phyloP scores from a whole-genome alignment of 2,113 vertebrate species.

The Callithrix jacchus region DNA sequence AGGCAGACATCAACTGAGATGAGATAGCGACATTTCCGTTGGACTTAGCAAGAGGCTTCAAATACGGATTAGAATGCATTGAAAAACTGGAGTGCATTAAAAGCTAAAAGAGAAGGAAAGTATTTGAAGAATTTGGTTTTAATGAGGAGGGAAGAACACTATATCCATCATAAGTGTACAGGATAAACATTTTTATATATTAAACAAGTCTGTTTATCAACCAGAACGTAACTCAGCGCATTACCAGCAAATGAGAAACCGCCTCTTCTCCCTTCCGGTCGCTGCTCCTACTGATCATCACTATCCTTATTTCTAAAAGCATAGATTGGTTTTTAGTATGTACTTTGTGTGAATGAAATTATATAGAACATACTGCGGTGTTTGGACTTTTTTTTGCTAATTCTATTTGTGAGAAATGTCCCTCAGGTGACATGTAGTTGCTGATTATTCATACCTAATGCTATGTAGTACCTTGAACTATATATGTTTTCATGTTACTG shows the following conservation, averaged over 20 bases:
- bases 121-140: neutral
- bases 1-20: neutral
- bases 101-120: neutral
- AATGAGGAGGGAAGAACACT: neutral
- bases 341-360: neutral
- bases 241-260: neutral
- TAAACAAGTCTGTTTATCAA: neutral
- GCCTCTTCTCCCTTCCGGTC: neutral
- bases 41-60: neutral
- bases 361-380: neutral
- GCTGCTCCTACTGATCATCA: neutral
- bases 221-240: neutral
- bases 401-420: neutral
- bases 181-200: neutral
- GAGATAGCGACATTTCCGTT: neutral
- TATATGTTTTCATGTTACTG: neutral
- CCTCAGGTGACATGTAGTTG: neutral
- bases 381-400: neutral
- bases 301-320: neutral
- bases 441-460: too few species aligned
- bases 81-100: neutral
- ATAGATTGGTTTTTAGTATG: neutral
- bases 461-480: neutral
- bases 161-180: neutral
- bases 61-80: neutral